These are phyloP conservation scores for Aradus depressus DNA, from an alignment of 2,888 invertebrate genomes.

Conservation along the genomic window DNA sequence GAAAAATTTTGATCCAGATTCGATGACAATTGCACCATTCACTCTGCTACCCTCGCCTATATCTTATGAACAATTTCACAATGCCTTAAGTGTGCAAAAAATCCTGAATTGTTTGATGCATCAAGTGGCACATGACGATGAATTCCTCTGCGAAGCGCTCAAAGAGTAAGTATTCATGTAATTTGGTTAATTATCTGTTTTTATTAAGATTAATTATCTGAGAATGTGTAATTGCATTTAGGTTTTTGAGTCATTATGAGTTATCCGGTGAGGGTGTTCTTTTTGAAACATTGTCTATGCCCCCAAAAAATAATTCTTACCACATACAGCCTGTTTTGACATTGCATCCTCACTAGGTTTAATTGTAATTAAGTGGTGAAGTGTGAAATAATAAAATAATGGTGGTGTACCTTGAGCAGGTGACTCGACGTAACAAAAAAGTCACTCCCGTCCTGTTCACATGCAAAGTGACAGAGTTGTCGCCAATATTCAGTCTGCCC, in stretches of 20 bases:
- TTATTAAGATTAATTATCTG: not conserved
- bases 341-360: no score
- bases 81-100: constrained; percentile 60
- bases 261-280: no score
- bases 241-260: constrained; percentile 5
- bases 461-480: no score
- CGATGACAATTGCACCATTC: constrained; percentile 67
- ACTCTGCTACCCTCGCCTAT: constrained; percentile 66
- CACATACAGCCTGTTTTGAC: no score
- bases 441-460: no score
- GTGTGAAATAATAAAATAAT: no score
- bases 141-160: constrained; percentile 60
- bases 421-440: no score
- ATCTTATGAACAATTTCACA: constrained; percentile 60
- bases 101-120: constrained; percentile 73
- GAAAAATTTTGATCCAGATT: constrained; percentile 53
- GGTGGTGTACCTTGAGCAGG: no score
- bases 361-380: no score
- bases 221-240: not conserved
- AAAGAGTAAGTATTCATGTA: constrained; percentile 41
- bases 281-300: no score
- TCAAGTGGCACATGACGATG: constrained; percentile 68
- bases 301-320: no score
- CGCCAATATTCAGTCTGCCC: no score
- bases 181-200: not conserved